These are phyloP conservation scores for Nerophis lumbriciformis DNA, from an alignment of 2,113 vertebrate genomes.

Conservation along the genomic window DNA sequence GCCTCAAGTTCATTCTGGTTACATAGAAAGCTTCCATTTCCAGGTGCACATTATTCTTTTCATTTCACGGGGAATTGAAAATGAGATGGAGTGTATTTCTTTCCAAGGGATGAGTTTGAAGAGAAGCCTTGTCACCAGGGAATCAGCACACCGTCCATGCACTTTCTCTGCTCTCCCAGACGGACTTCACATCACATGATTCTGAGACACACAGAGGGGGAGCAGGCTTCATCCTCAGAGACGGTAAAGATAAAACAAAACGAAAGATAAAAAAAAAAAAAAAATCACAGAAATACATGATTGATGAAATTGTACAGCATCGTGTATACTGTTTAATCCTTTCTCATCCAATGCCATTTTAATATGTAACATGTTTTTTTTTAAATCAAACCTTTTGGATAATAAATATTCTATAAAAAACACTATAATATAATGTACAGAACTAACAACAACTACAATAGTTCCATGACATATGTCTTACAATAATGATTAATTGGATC, in stretches of 20 bases:
- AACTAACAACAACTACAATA: too few relatives aligned
- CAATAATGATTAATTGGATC: too few relatives aligned
- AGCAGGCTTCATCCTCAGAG: conserved; percentile 19
- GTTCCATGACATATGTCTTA: too few relatives aligned
- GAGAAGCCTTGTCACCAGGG: conserved; percentile 70
- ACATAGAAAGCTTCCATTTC: conserved; percentile 66
- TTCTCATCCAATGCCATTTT: background rate
- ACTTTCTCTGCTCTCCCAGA: conserved; percentile 50
- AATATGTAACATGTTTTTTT: background rate
- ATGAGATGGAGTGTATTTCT: conserved; percentile 52
- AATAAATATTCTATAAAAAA: too few relatives aligned
- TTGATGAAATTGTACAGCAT: background rate
- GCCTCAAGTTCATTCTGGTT: conserved; percentile 44
- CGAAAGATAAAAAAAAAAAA: background rate
- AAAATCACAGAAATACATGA: conserved; percentile 11
- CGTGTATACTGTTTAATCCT: conserved; percentile 15
- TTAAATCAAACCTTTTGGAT: too few relatives aligned
- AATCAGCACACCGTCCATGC: conserved; percentile 71
- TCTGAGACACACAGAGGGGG: conserved; percentile 13
- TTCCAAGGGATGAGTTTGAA: conserved; percentile 71
- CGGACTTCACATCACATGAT: conserved; percentile 57
- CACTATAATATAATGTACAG: too few relatives aligned
- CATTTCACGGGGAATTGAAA: conserved; percentile 72
- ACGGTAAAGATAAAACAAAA: background rate
- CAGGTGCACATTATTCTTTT: conserved; percentile 63